These are phyloP conservation scores for Lasiommata megera DNA, from an alignment of 2,888 invertebrate genomes.

Conservation along the genomic window DNA sequence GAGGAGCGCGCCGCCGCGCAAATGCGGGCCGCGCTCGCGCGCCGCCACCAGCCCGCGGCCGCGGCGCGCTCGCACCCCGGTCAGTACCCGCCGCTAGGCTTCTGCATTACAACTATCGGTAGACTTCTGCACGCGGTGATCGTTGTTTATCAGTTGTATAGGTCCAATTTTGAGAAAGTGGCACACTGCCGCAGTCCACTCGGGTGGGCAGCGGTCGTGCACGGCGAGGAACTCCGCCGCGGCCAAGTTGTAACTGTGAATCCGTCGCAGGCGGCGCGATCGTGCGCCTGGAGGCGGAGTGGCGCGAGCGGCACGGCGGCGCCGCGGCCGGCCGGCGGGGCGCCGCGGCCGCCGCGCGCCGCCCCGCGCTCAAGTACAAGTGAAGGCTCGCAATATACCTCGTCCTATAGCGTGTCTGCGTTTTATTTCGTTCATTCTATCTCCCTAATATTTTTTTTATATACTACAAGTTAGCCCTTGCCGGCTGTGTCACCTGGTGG, in stretches of 20 bases:
- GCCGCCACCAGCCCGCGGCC: conserved; percentile 51
- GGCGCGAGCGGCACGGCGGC: conserved; percentile 82
- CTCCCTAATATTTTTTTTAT: too few relatives aligned
- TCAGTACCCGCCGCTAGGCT: conserved; percentile 34
- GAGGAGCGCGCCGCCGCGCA: conserved; percentile 89
- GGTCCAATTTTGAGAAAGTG: too few relatives aligned
- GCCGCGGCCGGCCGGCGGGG: conserved; percentile 82
- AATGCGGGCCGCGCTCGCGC: conserved; percentile 83
- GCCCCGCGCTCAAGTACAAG: conserved; percentile 53
- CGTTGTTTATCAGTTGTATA: too few relatives aligned
- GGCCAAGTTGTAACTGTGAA: not conserved
- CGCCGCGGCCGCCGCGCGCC: conserved; percentile 40
- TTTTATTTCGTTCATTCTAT: too few relatives aligned
- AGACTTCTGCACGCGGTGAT: too few relatives aligned
- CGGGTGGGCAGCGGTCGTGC: too few relatives aligned
- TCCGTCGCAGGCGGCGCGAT: conserved; percentile 87
- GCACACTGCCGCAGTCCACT: too few relatives aligned
- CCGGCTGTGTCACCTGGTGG: too few relatives aligned
- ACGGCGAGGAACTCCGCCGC: not conserved
- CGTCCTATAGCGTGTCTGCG: too few relatives aligned
- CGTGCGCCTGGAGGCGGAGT: conserved; percentile 87
- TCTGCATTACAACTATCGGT: too few relatives aligned
- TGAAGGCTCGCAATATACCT: too few relatives aligned
- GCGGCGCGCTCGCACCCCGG: conserved; percentile 54
- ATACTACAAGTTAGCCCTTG: too few relatives aligned